A percentile compares a stretch with the other conserved stretches of the same genome.
Evolutionary conservation across 2,888 invertebrate genomes (phyloP).

Genomic region (Acanthosepion lycidas): DNA sequence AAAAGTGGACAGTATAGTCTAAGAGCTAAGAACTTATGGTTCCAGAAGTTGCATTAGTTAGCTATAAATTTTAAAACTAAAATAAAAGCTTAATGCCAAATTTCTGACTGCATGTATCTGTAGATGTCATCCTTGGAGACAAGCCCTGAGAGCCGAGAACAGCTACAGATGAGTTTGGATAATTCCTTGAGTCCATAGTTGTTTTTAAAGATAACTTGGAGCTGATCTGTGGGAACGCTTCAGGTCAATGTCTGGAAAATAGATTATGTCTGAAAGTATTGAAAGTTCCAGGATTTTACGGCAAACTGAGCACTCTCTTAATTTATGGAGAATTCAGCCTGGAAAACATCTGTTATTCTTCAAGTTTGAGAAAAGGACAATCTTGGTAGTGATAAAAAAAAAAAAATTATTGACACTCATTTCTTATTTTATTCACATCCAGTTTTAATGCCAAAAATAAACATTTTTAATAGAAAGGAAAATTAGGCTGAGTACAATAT

Average conservation of each 20-base stretch:
- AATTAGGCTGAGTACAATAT: too few relatives aligned
- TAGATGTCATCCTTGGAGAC: neutral
- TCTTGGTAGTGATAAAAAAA: neutral
- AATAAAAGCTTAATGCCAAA: neutral
- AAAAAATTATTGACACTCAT: neutral
- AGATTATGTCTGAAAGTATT: neutral
- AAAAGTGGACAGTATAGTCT: neutral
- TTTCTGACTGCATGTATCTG: neutral
- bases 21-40: neutral
- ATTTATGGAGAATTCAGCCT: neutral
- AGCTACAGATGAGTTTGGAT: neutral
- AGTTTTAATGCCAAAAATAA: too few relatives aligned
- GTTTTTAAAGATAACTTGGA: constrained; percentile 33
- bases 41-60: neutral
- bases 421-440: too few relatives aligned
- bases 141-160: neutral
- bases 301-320: neutral
- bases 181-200: neutral
- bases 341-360: neutral
- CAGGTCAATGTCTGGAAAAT: neutral
- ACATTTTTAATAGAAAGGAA: too few relatives aligned
- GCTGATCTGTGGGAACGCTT: neutral
- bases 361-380: neutral
- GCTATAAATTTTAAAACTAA: neutral
- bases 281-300: neutral